Conservation (phyloP, 2,113 vertebrate genomes). For the Petroica traversi region DNA sequence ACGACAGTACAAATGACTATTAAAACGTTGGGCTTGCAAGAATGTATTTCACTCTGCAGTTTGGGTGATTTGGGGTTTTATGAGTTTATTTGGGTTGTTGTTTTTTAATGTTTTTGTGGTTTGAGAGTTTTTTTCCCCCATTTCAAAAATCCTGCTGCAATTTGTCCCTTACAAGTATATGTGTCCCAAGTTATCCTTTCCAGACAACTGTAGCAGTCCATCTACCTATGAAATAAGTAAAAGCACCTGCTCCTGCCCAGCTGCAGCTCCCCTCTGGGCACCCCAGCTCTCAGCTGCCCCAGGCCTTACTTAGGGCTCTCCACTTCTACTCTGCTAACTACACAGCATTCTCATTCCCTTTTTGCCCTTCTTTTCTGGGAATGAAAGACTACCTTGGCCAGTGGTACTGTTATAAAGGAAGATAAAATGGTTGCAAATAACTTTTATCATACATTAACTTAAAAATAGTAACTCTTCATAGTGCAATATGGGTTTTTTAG, state of each 20-base stretch:
- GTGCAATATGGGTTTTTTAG: not conserved
- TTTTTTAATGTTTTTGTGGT: not conserved
- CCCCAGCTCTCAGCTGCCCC: not conserved
- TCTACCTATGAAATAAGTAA: not conserved
- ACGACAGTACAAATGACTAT: not conserved
- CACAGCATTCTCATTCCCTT: not conserved
- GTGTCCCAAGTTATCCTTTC: not conserved
- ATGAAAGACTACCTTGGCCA: not conserved
- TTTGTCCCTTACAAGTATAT: not conserved
- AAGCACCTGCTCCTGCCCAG: not conserved
- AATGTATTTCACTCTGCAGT: not conserved
- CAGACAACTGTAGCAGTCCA: too few species aligned
- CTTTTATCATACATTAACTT: not conserved
- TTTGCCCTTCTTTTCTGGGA: not conserved
- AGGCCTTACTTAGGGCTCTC: not conserved
- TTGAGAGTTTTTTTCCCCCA: fast-evolving
- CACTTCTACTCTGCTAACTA: not conserved
- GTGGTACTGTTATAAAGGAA: not conserved
- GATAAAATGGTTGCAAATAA: not conserved
- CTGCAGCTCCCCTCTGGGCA: not conserved
- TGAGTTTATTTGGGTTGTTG: not conserved
- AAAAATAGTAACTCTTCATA: not conserved
- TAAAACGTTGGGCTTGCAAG: not conserved
- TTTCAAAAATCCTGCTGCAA: not conserved
- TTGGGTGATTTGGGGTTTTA: not conserved